Percentiles rank a stretch among this genome's conserved stretches.
phyloP scores from a whole-genome alignment of 1,140 invertebrate species.

The Rhysida immarginata region DNA sequence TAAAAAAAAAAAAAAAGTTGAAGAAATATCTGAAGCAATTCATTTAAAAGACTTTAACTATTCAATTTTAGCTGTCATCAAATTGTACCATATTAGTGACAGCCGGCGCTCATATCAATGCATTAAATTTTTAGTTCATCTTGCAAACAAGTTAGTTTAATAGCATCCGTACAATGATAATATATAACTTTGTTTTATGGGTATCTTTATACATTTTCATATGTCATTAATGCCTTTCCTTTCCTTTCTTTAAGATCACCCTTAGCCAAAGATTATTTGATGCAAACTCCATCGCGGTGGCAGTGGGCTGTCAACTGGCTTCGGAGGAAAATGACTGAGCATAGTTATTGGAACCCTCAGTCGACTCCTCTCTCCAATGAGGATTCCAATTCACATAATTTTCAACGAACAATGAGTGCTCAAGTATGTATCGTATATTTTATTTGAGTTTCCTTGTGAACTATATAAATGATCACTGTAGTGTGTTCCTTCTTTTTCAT shows the following conservation, averaged over 20 bases:
- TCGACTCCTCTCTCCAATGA: constrained; percentile 30
- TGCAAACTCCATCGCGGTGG: constrained; percentile 31
- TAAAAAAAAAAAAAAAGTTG: too few species aligned
- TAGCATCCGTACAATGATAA: too few species aligned
- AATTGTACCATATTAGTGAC: constrained; percentile 28
- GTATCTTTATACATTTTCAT: too few species aligned
- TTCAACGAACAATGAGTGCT: constrained; percentile 36
- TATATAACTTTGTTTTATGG: too few species aligned
- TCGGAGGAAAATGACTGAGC: constrained; percentile 32
- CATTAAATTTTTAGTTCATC: constrained; percentile 34
- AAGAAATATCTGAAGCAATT: too few species aligned
- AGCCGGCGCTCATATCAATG: constrained; percentile 33
- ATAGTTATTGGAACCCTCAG: constrained; percentile 24
- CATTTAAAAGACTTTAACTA: too few species aligned
- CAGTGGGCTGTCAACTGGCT: constrained; percentile 38
- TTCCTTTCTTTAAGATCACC: constrained; percentile 13
- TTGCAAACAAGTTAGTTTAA: constrained; percentile 27
- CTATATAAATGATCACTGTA: too few species aligned
- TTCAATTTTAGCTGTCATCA: constrained; percentile 27
- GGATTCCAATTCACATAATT: constrained; percentile 34
- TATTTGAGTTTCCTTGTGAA: too few species aligned
- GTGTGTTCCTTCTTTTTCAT: too few species aligned
- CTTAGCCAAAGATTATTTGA: constrained; percentile 30
- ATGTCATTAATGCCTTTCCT: too few species aligned
- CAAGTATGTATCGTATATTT: constrained; percentile 33